Percentiles rank a stretch among this genome's conserved stretches.
Conservation (phyloP, 2,888 invertebrate genomes). For the Bellardia bayeri region DNA sequence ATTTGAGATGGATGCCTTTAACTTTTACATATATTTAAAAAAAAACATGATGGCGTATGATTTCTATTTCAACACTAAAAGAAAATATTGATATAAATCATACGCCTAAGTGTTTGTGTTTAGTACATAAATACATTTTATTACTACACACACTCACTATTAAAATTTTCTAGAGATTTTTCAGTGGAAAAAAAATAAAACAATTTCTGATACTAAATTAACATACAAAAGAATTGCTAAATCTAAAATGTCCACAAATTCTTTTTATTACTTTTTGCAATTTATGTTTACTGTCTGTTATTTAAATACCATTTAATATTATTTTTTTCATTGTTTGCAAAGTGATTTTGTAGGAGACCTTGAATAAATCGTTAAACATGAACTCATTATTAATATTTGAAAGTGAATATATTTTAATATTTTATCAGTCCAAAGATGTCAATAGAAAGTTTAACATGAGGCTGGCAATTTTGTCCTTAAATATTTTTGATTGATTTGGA, state of each 20-base stretch:
- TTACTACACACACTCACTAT: too few species aligned
- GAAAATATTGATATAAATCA: background rate
- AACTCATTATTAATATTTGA: background rate
- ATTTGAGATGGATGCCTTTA: too few species aligned
- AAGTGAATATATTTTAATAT: background rate
- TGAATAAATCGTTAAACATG: slow-evolving; percentile 3
- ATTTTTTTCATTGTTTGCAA: background rate
- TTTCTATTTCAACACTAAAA: background rate
- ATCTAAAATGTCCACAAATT: background rate
- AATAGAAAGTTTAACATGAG: background rate
- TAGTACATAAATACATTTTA: too few species aligned
- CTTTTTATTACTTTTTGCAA: background rate
- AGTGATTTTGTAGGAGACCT: background rate
- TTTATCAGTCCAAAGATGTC: background rate
- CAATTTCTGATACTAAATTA: background rate
- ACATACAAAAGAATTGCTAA: background rate
- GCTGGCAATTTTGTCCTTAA: background rate
- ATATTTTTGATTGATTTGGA: background rate
- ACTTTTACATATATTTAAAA: too few species aligned
- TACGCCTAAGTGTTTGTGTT: background rate
- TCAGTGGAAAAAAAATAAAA: too few species aligned
- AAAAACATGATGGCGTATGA: background rate
- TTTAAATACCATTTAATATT: background rate
- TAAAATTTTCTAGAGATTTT: too few species aligned
- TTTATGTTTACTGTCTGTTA: background rate